These are phyloP conservation scores for Rhynchophorus ferrugineus DNA, from an alignment of 1,140 invertebrate species.

Conservation along the genomic window DNA sequence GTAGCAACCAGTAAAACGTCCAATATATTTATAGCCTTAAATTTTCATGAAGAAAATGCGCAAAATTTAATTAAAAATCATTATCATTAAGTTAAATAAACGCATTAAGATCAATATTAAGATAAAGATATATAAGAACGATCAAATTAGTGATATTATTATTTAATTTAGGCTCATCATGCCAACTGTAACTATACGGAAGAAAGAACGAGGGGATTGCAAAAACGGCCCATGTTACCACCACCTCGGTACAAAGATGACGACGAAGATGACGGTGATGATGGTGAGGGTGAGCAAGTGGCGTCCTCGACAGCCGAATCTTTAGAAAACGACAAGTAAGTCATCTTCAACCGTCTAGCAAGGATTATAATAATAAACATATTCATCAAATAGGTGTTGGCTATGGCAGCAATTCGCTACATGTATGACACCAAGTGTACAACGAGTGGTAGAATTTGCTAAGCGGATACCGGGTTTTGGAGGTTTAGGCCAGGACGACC, in stretches of 20 bases:
- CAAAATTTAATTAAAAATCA: too few relatives aligned
- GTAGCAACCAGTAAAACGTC: neutral
- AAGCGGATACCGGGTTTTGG: constrained; percentile 86
- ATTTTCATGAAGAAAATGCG: too few relatives aligned
- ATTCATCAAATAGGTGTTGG: constrained; percentile 44
- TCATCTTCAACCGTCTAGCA: neutral
- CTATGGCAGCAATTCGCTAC: constrained; percentile 72
- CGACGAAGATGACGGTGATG: constrained; percentile 26
- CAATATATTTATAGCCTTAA: neutral
- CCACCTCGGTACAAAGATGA: constrained; percentile 43
- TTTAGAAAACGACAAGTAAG: constrained; percentile 53
- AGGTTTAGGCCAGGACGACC: constrained; percentile 83
- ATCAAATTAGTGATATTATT: constrained; percentile 1
- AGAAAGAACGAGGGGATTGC: constrained; percentile 64
- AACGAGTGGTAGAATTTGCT: constrained; percentile 88
- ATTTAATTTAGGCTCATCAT: constrained; percentile 16
- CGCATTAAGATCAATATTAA: too few relatives aligned
- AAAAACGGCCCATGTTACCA: constrained; percentile 64
- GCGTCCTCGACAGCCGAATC: constrained; percentile 61
- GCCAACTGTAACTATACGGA: constrained; percentile 61
- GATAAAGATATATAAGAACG: too few relatives aligned
- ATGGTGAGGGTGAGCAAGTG: constrained; percentile 38
- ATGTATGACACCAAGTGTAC: constrained; percentile 76
- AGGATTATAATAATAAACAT: too few relatives aligned
- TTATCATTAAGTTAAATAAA: too few relatives aligned